Base-by-base conservation (phyloP, 2,113 vertebrate species). In the Oncorhynchus nerka region DNA sequence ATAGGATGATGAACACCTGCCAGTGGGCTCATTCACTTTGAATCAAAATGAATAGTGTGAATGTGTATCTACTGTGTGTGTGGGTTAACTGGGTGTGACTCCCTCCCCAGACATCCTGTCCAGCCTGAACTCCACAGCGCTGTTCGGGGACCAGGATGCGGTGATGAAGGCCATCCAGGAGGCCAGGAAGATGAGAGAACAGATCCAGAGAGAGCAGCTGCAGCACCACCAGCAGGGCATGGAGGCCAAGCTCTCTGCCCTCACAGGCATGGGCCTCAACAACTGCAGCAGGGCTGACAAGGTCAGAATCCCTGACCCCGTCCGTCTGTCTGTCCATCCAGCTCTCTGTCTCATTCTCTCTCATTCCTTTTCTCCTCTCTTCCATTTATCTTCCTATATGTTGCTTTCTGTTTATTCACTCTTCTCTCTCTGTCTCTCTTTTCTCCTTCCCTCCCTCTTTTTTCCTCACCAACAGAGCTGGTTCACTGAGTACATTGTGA, bases 131-230 rank as follows among this genome's bases (percentile, higher is more conserved):
- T 98, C 98, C 71, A 97, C 98, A 39, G 96, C 97, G 78, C 89
- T 99, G 70, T 99, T 99, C 74, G 97, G 97, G 89, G 98, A 99
- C 93, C 98, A 99, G 95, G 98, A 99, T 76, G 97, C 98, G 32
- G 98, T 99, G 89, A 95, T 99, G 98, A 99, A 99, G 94, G 98
- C 98, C 87, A 99, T 99, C 89, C 98, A 99, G 88, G 98, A 99
- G 88, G 98, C 98, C 75, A 94, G 98, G 79, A 99, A 99, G 90
- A 99, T 99, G 97, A 93, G 97, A 91, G 98, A 99, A 90, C 97
- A 99, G 92, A 97, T 99, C 90, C 96, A 97, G 89, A 85, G 95
- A 70, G 96, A 97, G 89, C 95, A 97, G 84, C 91, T 95, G 79
- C 95, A 95, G 80, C 95, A 95, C 80, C 97, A 97, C 89, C 95